Conservation (phyloP, 1,140 invertebrate species). For the Lethocerus indicus region DNA sequence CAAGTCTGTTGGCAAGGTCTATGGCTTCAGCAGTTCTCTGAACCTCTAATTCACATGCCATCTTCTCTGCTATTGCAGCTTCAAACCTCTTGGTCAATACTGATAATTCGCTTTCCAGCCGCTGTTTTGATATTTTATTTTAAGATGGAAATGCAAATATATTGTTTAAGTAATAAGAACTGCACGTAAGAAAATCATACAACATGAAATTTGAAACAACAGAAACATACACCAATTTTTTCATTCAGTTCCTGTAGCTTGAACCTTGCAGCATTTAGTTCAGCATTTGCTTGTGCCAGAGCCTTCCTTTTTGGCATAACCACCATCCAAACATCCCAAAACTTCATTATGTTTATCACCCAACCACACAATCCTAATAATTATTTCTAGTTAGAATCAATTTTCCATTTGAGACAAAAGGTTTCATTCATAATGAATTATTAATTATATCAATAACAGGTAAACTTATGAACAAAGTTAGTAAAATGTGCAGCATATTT, state of each 20-base stretch:
- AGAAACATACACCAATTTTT: slow-evolving; percentile 32
- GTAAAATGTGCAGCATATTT: too few species aligned
- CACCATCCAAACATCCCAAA: slow-evolving; percentile 80
- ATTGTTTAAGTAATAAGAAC: background rate
- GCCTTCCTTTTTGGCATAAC: slow-evolving; percentile 76
- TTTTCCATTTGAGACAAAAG: too few species aligned
- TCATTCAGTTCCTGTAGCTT: slow-evolving; percentile 48
- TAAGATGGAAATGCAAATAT: background rate
- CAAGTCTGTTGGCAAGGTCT: slow-evolving; percentile 77
- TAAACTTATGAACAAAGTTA: too few species aligned
- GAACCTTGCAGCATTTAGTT: slow-evolving; percentile 60
- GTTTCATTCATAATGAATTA: too few species aligned
- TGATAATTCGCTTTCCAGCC: slow-evolving; percentile 61
- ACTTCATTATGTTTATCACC: slow-evolving; percentile 85
- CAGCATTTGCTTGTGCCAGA: slow-evolving; percentile 65
- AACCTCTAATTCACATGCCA: slow-evolving; percentile 73
- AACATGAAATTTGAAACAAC: background rate
- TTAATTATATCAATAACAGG: too few species aligned
- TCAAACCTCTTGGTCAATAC: slow-evolving; percentile 65
- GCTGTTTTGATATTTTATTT: slow-evolving; percentile 25
- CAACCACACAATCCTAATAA: slow-evolving; percentile 60
- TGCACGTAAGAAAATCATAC: background rate
- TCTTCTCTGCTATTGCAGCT: slow-evolving; percentile 66
- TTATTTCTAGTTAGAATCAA: background rate
- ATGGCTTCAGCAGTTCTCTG: slow-evolving; percentile 70